These are phyloP conservation scores for Heloderma charlesbogerti DNA, from an alignment of 2,113 vertebrate species.

Conservation along the genomic window DNA sequence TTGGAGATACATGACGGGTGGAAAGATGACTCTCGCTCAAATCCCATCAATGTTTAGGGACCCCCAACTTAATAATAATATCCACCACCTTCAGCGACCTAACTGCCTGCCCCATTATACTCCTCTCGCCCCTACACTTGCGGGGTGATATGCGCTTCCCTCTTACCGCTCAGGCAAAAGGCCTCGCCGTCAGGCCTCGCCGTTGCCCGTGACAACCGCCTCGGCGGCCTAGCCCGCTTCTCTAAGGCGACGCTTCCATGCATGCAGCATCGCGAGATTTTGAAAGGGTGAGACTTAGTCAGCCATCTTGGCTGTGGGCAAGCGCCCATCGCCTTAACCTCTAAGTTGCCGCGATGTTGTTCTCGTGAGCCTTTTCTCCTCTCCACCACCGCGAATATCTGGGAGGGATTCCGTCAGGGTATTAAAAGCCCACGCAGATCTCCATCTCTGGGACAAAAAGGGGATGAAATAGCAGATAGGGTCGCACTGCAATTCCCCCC, in stretches of 20 bases:
- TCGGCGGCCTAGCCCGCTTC: not conserved
- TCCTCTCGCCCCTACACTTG: not conserved
- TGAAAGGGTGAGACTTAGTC: not conserved
- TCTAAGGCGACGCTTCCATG: no score
- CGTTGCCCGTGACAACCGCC: conserved; percentile 52
- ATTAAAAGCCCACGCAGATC: not conserved
- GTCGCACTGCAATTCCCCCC: not conserved
- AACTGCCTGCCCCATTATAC: not conserved
- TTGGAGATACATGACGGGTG: no score
- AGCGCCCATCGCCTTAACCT: not conserved
- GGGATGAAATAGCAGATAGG: not conserved
- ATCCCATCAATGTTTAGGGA: not conserved
- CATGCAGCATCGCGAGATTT: not conserved
- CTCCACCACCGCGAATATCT: not conserved
- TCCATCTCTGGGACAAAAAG: not conserved
- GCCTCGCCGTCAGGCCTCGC: not conserved
- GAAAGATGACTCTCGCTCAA: not conserved
- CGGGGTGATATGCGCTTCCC: not conserved
- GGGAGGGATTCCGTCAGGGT: not conserved
- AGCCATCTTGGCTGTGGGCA: conserved; percentile 6
- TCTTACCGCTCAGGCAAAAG: not conserved
- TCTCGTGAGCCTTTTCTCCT: no score
- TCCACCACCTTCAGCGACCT: no score
- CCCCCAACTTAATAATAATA: no score
- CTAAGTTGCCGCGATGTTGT: not conserved